Conservation (phyloP, 30 jellyfish, hydroid and myxozoan genomes). For the Aurelia sp. region DNA sequence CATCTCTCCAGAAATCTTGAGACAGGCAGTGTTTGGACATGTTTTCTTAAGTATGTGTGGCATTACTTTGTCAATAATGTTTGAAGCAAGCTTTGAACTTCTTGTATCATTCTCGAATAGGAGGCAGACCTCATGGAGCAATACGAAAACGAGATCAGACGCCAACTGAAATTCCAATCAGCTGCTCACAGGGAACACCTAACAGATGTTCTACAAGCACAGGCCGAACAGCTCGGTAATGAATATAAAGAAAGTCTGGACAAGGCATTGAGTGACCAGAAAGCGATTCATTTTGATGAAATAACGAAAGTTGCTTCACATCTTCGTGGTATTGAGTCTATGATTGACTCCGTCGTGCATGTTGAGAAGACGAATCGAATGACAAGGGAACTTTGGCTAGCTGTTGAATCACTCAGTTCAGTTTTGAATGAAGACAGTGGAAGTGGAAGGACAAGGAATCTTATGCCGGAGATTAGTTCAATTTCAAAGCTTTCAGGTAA, state of each 20-base stretch:
- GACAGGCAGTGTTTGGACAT: too few relatives aligned
- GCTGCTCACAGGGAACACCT: conserved; percentile 96
- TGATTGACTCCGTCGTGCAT: conserved; percentile 66
- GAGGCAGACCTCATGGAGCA: conserved; percentile 69
- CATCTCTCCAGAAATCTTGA: too few relatives aligned
- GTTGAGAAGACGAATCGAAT: conserved; percentile 71
- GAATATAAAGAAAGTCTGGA: conserved; percentile 60
- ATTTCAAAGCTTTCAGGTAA: conserved; percentile 76
- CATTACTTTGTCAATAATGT: too few relatives aligned
- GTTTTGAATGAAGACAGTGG: conserved; percentile 67
- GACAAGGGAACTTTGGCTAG: conserved; percentile 85
- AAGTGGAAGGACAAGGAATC: conserved; percentile 85
- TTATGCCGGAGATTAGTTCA: conserved; percentile 87
- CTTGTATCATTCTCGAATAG: conserved; percentile 34
- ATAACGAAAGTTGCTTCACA: conserved; percentile 61
- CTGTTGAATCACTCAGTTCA: conserved; percentile 75
- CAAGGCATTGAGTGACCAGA: conserved; percentile 48
- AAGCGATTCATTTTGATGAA: conserved; percentile 57
- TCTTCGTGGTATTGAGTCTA: conserved; percentile 74
- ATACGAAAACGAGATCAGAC: conserved; percentile 80
- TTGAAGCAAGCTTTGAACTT: too few relatives aligned
- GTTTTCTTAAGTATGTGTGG: too few relatives aligned
- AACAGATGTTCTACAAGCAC: conserved; percentile 67
- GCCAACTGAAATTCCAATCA: conserved; percentile 93
- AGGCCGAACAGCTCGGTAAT: conserved; percentile 48